Evolutionary conservation across 2,888 invertebrate species (phyloP), one percentile per base, ranked within the genome.

Genomic region (Apotomis turbidana): DNA sequence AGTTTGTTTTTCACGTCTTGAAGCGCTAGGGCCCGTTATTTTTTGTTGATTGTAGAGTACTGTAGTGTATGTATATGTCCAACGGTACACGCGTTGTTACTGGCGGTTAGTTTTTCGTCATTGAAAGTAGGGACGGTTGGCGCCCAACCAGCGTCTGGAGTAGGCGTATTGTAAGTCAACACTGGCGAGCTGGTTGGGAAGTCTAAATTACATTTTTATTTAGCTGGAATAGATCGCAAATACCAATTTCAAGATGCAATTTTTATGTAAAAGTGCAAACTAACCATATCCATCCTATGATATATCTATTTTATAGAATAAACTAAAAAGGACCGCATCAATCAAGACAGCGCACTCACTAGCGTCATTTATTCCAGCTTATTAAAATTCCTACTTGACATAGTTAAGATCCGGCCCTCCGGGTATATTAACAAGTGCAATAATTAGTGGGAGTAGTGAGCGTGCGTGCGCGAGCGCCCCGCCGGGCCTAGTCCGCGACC

Each of bases 401-500:
- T 41, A 41, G 41, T 6, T 6, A 6, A 41, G 41, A 6, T 6
- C 41, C 5, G 41, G 41, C 41, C 41, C 5, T 6, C 41, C 41
- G 41, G 41, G 41, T 41, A 41, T 41, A 41, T 49, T 49, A 49
- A 49, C 49, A 8, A 9, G 49, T 49, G 49, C 49, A 49, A 49
- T 49, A 49, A 49, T 49, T 49, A 49, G 49, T 9, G 9, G 3
- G 49, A 9, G 9, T 49, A 49, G 41, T 49, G 49, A 49, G 10
- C 15, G 27, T 13, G n/a, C n/a, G 38, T 41, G 41, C 6, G 41
- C 41, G 5, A 0, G 54, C 62, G 41, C 70, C 70, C 61, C 67
- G 71, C 67, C 68, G 71, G 67, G 64, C 60, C 51, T 46, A 49
- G 66, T 55, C 55, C 44, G 57, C 67, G 55, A 61, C 54, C 51